Conservation (phyloP, 2,113 vertebrate genomes). For the Natator depressus region DNA sequence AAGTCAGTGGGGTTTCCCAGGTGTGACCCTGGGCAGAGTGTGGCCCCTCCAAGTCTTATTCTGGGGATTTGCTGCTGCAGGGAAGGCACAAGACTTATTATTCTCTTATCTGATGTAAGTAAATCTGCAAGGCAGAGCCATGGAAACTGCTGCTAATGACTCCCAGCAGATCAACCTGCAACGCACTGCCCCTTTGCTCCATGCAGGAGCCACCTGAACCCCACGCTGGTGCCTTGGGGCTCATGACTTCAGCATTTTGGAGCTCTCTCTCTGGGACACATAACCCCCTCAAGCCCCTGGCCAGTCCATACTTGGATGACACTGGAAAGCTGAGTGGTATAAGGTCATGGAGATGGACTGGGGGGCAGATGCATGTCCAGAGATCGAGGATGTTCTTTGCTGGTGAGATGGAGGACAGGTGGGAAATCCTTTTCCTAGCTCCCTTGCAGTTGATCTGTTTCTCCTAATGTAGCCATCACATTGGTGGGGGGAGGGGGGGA, state of each 20-base stretch:
- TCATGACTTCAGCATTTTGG: background rate
- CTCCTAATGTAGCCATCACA: background rate
- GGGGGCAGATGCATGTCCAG: background rate
- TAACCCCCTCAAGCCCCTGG: background rate
- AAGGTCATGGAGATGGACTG: rapidly evolving
- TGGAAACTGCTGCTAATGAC: conserved; percentile 11
- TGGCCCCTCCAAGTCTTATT: background rate
- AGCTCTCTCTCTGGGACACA: background rate
- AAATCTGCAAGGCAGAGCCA: background rate
- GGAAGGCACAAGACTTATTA: background rate
- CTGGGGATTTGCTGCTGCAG: background rate
- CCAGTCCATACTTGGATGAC: rapidly evolving
- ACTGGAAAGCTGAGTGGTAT: background rate
- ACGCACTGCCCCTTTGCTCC: background rate
- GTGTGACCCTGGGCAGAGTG: background rate
- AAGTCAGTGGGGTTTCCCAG: background rate
- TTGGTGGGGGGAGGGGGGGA: too few relatives aligned
- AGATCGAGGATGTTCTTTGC: background rate
- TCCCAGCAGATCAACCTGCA: background rate
- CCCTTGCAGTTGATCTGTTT: background rate
- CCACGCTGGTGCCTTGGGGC: background rate
- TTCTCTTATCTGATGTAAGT: background rate
- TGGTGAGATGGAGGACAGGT: background rate
- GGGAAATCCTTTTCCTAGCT: background rate
- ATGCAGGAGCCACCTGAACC: background rate